Conservation (phyloP, 2,888 invertebrate species). For the Atethmia centrago region DNA sequence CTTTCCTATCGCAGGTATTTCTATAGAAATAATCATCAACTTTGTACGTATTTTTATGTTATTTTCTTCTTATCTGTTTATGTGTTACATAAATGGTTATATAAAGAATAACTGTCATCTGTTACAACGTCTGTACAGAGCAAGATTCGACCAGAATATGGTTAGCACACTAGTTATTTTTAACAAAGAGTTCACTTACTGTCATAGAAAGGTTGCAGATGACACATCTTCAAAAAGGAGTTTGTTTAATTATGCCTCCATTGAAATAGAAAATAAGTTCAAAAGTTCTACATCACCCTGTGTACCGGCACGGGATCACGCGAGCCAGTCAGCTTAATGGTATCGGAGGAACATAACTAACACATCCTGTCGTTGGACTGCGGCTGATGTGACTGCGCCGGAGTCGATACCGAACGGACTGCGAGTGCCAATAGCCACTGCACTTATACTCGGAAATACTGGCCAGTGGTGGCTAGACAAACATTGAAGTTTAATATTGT, state of each 20-base stretch:
- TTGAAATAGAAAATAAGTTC: neutral
- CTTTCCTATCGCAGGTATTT: neutral
- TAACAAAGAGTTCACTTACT: neutral
- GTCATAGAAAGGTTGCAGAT: neutral
- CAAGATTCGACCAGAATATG: neutral
- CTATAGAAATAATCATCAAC: neutral
- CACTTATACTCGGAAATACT: constrained; percentile 25
- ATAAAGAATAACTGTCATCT: neutral
- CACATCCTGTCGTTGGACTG: constrained; percentile 77
- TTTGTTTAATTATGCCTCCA: neutral
- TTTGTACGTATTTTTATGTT: neutral
- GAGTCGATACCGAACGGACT: constrained; percentile 37
- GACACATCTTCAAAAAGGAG: neutral
- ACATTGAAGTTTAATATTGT: constrained; percentile 5
- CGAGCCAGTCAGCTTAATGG: constrained; percentile 79
- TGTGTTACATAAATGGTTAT: too few relatives aligned
- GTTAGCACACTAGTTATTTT: neutral
- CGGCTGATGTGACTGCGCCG: constrained; percentile 56
- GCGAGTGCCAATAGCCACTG: constrained; percentile 41
- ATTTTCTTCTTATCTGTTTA: neutral
- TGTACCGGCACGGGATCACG: constrained; percentile 72
- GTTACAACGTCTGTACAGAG: neutral
- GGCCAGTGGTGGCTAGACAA: neutral
- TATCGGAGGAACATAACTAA: constrained; percentile 78
- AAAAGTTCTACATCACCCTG: constrained; percentile 58